These are phyloP conservation scores for Daboia siamensis DNA, from an alignment of 2,113 vertebrate genomes.

Conservation along the genomic window DNA sequence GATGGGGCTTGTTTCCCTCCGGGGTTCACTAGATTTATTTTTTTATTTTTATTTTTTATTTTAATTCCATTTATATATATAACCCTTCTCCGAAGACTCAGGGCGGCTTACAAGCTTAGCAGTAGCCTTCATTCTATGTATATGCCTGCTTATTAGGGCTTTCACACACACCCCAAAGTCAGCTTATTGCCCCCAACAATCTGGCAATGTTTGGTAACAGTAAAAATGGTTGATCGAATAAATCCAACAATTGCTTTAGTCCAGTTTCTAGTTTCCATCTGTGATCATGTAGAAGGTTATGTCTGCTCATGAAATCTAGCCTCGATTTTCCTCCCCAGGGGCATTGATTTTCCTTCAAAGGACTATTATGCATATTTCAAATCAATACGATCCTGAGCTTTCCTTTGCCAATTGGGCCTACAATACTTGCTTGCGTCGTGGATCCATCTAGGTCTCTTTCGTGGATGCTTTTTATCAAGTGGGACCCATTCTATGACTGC, in stretches of 20 bases:
- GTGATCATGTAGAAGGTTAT: not conserved
- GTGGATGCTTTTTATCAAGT: not conserved
- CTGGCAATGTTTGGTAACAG: not conserved
- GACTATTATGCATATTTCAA: not conserved
- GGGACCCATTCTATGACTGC: not conserved
- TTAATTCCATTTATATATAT: too few relatives aligned
- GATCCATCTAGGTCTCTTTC: not conserved
- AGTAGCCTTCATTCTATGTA: too few relatives aligned
- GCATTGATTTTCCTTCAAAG: not conserved
- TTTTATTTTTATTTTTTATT: too few relatives aligned
- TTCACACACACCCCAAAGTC: too few relatives aligned
- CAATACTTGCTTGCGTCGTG: not conserved
- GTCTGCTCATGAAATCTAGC: not conserved
- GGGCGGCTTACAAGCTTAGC: too few relatives aligned
- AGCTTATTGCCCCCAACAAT: too few relatives aligned
- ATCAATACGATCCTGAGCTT: not conserved
- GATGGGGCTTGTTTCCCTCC: not conserved
- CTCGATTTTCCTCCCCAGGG: accelerated
- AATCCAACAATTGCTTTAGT: not conserved
- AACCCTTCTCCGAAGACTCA: too few relatives aligned
- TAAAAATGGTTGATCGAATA: not conserved
- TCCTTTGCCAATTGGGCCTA: not conserved
- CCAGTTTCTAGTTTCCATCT: not conserved
- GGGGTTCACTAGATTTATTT: not conserved
- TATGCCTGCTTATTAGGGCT: too few relatives aligned